Percentiles rank a stretch among this genome's conserved stretches.
Evolutionary conservation across 2,113 vertebrate genomes (phyloP).

Genomic region (Nesoenas mayeri): DNA sequence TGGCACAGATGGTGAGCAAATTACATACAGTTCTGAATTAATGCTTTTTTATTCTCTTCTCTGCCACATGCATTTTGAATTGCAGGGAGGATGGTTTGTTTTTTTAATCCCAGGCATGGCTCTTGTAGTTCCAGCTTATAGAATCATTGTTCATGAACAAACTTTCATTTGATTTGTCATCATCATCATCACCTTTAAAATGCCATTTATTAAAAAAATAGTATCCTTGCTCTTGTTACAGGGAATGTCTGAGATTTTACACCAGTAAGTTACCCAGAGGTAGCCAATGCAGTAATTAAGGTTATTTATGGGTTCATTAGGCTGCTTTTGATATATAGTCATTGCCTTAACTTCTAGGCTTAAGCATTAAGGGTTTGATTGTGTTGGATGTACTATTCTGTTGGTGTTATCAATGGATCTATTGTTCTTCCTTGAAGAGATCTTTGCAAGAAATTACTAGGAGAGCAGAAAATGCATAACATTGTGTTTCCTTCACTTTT

Average conservation of each 20-base stretch:
- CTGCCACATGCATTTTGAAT: not conserved
- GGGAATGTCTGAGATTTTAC: not conserved
- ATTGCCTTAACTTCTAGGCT: not conserved
- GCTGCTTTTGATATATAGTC: not conserved
- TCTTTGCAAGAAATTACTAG: not conserved
- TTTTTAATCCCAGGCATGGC: not conserved
- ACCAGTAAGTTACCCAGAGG: not conserved
- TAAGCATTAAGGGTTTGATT: not conserved
- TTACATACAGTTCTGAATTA: slow-evolving; percentile 19
- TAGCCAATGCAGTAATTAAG: slow-evolving; percentile 17
- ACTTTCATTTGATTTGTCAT: not conserved
- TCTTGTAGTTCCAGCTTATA: not conserved
- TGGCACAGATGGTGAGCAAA: slow-evolving; percentile 44
- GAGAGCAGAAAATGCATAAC: not conserved
- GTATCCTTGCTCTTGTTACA: not conserved
- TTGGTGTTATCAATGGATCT: not conserved
- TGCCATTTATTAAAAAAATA: not conserved
- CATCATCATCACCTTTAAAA: not conserved
- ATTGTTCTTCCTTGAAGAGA: not conserved
- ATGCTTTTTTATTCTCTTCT: not conserved
- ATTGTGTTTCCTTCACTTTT: not conserved
- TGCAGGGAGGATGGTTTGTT: not conserved
- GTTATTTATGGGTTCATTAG: slow-evolving; percentile 27
- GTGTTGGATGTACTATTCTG: not conserved
- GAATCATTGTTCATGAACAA: not conserved